Base-by-base conservation (phyloP, 2,797 vertebrate genomes). In the Avahi laniger region DNA sequence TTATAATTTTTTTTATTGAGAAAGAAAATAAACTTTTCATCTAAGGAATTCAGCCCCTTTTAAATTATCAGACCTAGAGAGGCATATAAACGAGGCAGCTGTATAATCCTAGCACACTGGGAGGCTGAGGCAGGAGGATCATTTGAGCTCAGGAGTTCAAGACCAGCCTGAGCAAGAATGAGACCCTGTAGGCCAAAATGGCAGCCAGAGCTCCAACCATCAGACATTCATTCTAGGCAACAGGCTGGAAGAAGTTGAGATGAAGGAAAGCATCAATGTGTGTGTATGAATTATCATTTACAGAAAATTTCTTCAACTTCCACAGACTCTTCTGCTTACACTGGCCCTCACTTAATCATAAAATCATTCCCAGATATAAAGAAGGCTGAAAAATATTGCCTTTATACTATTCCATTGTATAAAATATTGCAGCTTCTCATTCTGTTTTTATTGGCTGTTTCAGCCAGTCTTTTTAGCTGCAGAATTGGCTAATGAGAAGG, bases 381-480 rank as follows among this genome's bases (percentile, higher is more conserved):
- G 28, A 35, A 33, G 11, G 50, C 12, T 61, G 30, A 17, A 18
- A 15, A 61, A 5, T n/a, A 28, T 1, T 76, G 5, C 24, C 12
- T 82, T 48, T 82, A 11, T 43, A 20, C 1, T 76, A 54, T 0
- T 22, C 15, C 14, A 30, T 33, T 73, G 72, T 46, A 17, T 15
- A 73, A 73, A 73, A 30, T 73, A 33, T 46, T 48, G 72, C 28
- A 26, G 22, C 1, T 67, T 67, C 22, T 41, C 8, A 50, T 4
- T 7, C 20, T 81, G 28, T 11, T 35, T 76, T 43, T 43, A 8
- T n/a, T 73, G 17, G 43, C 43, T 33, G n/a, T 43, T 14, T n/a
- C 13, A 41, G 2, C 4, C 38, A 52, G 5, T 7, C 0, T 30
- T 72, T 2, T 63, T 14, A 26, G 41, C 59, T 33, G 17, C 1